A percentile compares a stretch with the other conserved stretches of the same genome.
Conservation (phyloP, 2,797 vertebrate genomes). For the Semotilus atromaculatus region DNA sequence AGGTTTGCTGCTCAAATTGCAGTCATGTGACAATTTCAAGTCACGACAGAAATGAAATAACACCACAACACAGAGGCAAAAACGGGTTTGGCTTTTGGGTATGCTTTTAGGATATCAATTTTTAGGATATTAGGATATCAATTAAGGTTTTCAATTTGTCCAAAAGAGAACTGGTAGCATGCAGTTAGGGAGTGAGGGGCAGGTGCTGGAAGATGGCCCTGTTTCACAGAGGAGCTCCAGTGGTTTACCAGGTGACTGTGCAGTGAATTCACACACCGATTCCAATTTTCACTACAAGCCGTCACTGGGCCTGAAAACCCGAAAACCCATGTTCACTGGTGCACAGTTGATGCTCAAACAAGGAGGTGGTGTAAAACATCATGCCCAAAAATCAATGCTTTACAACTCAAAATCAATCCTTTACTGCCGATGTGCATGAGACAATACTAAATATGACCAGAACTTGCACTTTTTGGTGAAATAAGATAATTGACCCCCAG, state of each 20-base stretch:
- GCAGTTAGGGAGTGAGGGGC: background rate
- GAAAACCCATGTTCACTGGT: constrained; percentile 40
- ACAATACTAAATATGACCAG: background rate
- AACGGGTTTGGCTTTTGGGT: background rate
- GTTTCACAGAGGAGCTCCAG: constrained; percentile 56
- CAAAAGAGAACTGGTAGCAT: background rate
- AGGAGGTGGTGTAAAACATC: background rate
- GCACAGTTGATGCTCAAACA: constrained; percentile 49
- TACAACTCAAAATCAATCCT: background rate
- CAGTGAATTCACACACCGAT: constrained; percentile 63
- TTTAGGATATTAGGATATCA: too few species aligned
- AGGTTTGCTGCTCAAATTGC: constrained; percentile 3
- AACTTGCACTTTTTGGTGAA: background rate
- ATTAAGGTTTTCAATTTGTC: background rate
- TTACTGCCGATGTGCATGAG: background rate
- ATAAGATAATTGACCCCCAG: background rate
- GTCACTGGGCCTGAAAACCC: constrained; percentile 60
- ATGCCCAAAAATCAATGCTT: background rate
- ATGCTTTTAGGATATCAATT: background rate
- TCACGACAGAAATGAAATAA: constrained; percentile 9
- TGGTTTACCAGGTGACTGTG: constrained; percentile 63
- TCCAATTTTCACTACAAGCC: constrained; percentile 69
- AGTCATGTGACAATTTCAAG: constrained; percentile 14
- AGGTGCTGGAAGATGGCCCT: constrained; percentile 37
- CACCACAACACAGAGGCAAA: background rate